Evolutionary conservation across 2,113 vertebrate genomes (phyloP).

Genomic region (Pan paniscus): DNA sequence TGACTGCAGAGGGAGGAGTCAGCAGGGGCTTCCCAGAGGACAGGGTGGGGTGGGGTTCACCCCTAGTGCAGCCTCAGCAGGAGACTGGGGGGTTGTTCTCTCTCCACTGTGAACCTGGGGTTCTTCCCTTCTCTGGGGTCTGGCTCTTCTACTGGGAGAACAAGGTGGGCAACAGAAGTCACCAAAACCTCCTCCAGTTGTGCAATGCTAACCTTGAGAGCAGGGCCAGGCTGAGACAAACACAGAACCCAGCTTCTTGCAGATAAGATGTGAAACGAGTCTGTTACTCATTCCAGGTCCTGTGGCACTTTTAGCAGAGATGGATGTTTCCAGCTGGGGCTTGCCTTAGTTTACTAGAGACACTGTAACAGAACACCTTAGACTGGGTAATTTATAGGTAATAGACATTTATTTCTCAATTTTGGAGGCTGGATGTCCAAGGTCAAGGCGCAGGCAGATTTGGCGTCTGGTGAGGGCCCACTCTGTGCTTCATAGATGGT

Average conservation of each 20-base stretch:
- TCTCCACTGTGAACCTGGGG: not conserved
- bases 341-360: not conserved
- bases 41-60: fast-evolving
- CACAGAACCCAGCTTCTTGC: not conserved
- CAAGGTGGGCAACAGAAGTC: not conserved
- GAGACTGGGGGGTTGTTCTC: too few relatives aligned
- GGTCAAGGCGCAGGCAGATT: not conserved
- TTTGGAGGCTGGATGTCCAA: not conserved
- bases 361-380: not conserved
- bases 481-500: not conserved
- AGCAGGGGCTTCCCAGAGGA: not conserved
- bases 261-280: not conserved
- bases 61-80: not conserved
- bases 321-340: not conserved
- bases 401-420: not conserved
- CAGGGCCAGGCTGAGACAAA: not conserved
- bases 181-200: not conserved
- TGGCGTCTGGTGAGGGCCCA: not conserved
- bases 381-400: not conserved
- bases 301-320: not conserved
- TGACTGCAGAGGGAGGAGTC: not conserved
- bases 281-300: not conserved
- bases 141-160: not conserved
- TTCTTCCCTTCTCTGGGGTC: not conserved
- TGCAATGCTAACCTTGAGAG: not conserved